Evolutionary conservation across 2,888 invertebrate species (phyloP), one percentile per base, ranked within the genome.

Genomic region (Fragum fragum): DNA sequence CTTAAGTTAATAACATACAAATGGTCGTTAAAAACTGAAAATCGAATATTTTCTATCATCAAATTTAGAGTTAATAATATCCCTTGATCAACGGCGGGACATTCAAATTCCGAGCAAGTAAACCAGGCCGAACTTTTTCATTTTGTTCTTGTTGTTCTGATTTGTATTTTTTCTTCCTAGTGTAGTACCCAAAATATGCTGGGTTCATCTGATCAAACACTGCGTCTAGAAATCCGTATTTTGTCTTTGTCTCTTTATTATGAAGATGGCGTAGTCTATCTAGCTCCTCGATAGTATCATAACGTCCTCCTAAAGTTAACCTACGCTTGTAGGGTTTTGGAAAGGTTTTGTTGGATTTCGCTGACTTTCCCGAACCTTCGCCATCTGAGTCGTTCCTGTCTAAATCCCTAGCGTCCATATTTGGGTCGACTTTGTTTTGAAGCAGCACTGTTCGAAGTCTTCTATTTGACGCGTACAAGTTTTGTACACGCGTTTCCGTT

Each of bases 381-480:
- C 36, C 77, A 6, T 59, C 47, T 72, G 61, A 61, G 3, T 26
- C 16, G 21, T 3, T 26, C 52, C 18, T 21, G 14, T 52, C 21
- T 1, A 76, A 26, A 71, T 78, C 80, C 23, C 72, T 59, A 1
- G 68, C 78, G 52, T 84, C 79, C 0, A 70, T 52, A 18, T 61
- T 76, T n/a, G 84, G 84, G 68, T 84, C 76, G 11, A 84, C 75
- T 42, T 78, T 81, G 53, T 84, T 59, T 53, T 84, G 78, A 6
- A 84, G 21, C 7, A 84, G 57, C 14, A 84, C 57, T 11, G 72
- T 72, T 42, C 53, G 71, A 1, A 81, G 59, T 18, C 75, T 68
- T 59, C 66, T 84, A 21, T 84, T 84, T n/a, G 69, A 59, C 32
- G 52, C 29, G 9, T 21, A 39, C 2, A 84, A 71, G 11, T 68